These are phyloP conservation scores for Myrmophylax atrothorax DNA, from an alignment of 2,113 vertebrate species.

Conservation along the genomic window DNA sequence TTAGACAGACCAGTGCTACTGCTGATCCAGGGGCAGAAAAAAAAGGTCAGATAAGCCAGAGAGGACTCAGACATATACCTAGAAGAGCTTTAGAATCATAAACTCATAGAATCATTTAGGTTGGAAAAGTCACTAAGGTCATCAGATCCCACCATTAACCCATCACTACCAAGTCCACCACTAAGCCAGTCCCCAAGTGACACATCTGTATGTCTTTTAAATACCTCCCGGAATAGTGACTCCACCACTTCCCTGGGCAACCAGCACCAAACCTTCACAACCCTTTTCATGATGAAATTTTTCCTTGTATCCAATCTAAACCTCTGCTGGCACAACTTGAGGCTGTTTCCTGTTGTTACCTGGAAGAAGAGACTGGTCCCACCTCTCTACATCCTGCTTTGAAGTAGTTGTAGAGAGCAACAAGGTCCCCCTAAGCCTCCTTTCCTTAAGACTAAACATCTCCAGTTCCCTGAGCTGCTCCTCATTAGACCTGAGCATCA, in stretches of 20 bases:
- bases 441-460: neutral
- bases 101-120: neutral
- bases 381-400: neutral
- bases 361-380: neutral
- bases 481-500: neutral
- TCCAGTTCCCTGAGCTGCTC: neutral
- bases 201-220: neutral
- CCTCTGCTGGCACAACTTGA: neutral
- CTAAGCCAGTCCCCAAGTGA: neutral
- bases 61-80: neutral
- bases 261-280: neutral
- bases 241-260: neutral
- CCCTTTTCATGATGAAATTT: neutral
- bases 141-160: neutral
- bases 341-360: neutral
- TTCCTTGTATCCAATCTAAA: neutral
- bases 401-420: accelerated
- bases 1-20: neutral
- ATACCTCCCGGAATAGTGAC: neutral
- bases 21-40: neutral
- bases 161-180: neutral
- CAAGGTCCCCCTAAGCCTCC: neutral
- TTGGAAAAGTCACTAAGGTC: neutral
- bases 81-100: neutral
- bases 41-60: neutral